Conservation (phyloP, 2,797 vertebrate genomes). For the Notolepis coatsorum region DNA sequence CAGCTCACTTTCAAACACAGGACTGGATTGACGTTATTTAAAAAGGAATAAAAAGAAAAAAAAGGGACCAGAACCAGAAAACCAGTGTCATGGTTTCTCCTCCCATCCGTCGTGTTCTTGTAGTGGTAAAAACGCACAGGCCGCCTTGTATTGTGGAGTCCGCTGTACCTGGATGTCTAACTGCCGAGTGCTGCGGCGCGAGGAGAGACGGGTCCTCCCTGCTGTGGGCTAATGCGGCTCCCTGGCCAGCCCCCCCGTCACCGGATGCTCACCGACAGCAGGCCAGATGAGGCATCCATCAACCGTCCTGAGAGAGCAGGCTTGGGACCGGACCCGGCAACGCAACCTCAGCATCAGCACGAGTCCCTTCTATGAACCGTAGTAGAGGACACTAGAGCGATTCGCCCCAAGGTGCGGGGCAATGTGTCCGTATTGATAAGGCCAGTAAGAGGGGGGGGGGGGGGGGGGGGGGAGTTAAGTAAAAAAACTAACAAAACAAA, state of each 20-base stretch:
- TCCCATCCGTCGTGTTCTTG: conserved; percentile 34
- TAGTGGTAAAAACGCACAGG: conserved; percentile 61
- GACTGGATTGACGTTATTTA: conserved; percentile 68
- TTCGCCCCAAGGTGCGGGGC: conserved; percentile 27
- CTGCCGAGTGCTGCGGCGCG: neutral
- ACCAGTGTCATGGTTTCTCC: conserved; percentile 39
- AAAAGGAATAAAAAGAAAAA: conserved; percentile 41
- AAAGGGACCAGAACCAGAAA: conserved; percentile 26
- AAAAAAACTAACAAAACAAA: conserved; percentile 8
- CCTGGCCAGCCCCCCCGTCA: conserved; percentile 35
- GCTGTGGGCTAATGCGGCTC: conserved; percentile 9
- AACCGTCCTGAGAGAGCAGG: conserved; percentile 1
- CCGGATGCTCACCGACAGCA: no score
- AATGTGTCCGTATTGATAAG: conserved; percentile 68
- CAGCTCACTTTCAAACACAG: conserved; percentile 73
- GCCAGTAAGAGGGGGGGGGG: conserved; percentile 69
- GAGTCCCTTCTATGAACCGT: conserved; percentile 44
- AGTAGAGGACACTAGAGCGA: conserved; percentile 34
- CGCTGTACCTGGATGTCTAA: conserved; percentile 27
- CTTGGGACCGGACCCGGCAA: conserved; percentile 25
- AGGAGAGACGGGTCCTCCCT: conserved; percentile 15
- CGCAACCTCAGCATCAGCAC: conserved; percentile 23
- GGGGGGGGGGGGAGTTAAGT: conserved; percentile 40
- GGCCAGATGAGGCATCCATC: neutral
- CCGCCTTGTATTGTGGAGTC: conserved; percentile 41